A percentile compares a stretch with the other conserved stretches of the same genome.
phyloP scores from a whole-genome alignment of 1,140 invertebrate species.

The Papilio aristodemus region DNA sequence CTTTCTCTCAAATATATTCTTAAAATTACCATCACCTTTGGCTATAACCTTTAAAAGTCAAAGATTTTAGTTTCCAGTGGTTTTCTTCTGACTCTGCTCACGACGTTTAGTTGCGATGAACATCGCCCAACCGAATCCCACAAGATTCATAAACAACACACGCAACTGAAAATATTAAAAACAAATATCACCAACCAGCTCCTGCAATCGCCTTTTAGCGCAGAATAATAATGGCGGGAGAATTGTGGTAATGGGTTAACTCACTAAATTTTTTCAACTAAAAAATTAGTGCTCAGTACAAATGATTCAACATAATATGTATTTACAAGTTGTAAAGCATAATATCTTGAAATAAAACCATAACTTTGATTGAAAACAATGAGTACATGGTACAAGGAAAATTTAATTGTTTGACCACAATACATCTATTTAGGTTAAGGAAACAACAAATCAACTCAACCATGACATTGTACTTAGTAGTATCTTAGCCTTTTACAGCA shows the following conservation, averaged over 20 bases:
- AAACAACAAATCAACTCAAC: neutral
- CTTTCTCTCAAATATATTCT: neutral
- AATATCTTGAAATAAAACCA: too few relatives aligned
- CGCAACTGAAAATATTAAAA: constrained; percentile 80
- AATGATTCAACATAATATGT: neutral
- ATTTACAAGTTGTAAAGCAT: too few relatives aligned
- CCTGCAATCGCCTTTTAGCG: too few relatives aligned
- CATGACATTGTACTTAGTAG: neutral
- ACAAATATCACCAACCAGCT: too few relatives aligned
- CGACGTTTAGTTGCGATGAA: constrained; percentile 82
- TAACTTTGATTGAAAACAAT: neutral
- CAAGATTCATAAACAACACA: constrained; percentile 84
- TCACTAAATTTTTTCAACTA: neutral
- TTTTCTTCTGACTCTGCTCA: constrained; percentile 61
- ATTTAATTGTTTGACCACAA: neutral
- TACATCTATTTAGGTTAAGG: neutral
- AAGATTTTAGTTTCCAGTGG: neutral
- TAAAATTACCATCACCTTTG: constrained; percentile 30
- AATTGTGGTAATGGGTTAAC: too few relatives aligned
- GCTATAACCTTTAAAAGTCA: neutral
- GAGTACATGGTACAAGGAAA: constrained; percentile 21
- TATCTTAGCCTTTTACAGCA: too few relatives aligned
- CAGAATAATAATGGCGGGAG: too few relatives aligned
- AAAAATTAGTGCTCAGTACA: neutral
- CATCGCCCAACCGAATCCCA: constrained; percentile 86